Evolutionary conservation across 2,113 vertebrate genomes (phyloP).

Genomic region (Atlantisia rogersi): DNA sequence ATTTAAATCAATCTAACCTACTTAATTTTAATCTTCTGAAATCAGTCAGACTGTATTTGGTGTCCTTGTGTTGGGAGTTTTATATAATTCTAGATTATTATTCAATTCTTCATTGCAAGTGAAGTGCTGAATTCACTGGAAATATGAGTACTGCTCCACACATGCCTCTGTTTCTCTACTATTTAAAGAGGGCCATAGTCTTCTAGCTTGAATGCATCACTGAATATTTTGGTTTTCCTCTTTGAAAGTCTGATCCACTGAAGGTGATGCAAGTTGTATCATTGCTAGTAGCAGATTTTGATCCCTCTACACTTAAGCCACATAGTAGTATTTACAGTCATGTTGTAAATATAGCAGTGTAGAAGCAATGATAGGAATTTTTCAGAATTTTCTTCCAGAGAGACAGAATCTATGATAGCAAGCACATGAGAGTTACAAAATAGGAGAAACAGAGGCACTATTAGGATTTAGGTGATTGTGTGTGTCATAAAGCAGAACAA

Average conservation of each 20-base stretch:
- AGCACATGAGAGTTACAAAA: neutral
- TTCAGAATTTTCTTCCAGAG: neutral
- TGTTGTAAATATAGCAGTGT: rapidly evolving
- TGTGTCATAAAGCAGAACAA: neutral
- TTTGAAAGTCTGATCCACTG: neutral
- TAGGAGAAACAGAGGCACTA: neutral
- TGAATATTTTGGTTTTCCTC: neutral
- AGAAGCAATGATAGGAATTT: neutral
- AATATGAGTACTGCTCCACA: rapidly evolving
- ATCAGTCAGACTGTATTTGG: neutral
- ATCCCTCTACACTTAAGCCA: neutral
- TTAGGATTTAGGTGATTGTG: neutral
- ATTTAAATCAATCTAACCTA: constrained; percentile 7
- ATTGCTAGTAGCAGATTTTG: neutral
- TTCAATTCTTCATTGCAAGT: neutral
- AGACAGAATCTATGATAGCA: neutral
- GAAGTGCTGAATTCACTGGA: neutral
- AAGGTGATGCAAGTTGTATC: neutral
- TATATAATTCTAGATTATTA: neutral
- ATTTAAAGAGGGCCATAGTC: neutral
- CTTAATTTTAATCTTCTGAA: neutral
- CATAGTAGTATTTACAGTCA: neutral
- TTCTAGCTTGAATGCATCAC: neutral
- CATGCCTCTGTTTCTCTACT: neutral
- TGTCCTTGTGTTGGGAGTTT: neutral